Evolutionary conservation across 2,888 invertebrate genomes (phyloP), one percentile per base, ranked within the genome.

Genomic region (Microplitis manilae): DNA sequence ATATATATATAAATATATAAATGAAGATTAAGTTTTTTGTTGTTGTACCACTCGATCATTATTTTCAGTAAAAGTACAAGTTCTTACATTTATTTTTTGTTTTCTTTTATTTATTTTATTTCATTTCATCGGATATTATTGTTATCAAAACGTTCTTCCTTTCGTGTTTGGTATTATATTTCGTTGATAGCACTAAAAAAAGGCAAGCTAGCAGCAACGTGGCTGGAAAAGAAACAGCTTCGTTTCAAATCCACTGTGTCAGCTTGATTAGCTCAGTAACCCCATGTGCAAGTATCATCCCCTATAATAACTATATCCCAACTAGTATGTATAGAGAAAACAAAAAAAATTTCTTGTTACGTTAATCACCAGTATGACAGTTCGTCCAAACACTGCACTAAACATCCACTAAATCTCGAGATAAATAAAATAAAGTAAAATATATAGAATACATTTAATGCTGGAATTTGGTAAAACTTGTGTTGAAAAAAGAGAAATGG

Each of bases 221-320:
- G 85, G 85, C 81, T 83, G 78, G 84, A 86, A 86, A 83, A 86
- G 86, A 85, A 84, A 86, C 85, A 85, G 84, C 86, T 85, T 85
- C 86, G 85, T 86, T 85, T 86, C 83, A 84, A 85, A 85, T 84
- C 82, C 80, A 79, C 82, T 83, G 83, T 84, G 84, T 85, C 81
- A 82, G 83, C 83, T 85, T 86, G 85, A 85, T 85, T 84, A 84
- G 84, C 84, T 85, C 79, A 76, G 79, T 73, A 68, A 62, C 50
- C 13, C 50, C 50, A 4, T 30, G 13, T 68, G 64, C 40, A 40
- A 17, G 5, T 73, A 4, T 68, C 75, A 73, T 30, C 70, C 79
- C 72, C 68, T 72, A 40, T 76, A 76, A 40, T 76, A 76, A 76
- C 80, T 75, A 38, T 68, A 61, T 67, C 62, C 15, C 72, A 67